Base-by-base conservation (phyloP, 1,140 invertebrate genomes). In the Drosophila kanapiae region DNA sequence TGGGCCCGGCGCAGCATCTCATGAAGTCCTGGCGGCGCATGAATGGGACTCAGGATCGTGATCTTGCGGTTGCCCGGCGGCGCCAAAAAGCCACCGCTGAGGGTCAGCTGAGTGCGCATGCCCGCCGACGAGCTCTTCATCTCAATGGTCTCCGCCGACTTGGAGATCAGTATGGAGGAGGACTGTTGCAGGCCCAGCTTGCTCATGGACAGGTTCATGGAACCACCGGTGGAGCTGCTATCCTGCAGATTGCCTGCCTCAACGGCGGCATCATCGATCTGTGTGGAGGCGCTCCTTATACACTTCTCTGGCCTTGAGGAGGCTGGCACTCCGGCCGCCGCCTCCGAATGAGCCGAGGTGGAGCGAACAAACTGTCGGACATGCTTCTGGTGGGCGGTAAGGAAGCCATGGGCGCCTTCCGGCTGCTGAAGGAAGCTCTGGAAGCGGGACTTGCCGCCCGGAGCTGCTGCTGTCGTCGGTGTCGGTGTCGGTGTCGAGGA, bases 351-450 rank as follows among this genome's bases (percentile, higher is more conserved):
- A 0, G 92, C 92, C 49, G 92, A 93, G 0, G 92, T 93, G 54
- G 92, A 93, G 60, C 92, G 92, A 5, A 93, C 91, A 65, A 93
- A 93, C 53, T 93, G 92, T 0, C 92, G 83, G 13, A 93, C 92
- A 65, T 93, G 92, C 61, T 93, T 93, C 68, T 93, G 92, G 53
- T 93, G 92, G 23, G 92, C 92, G 0, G 91, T 93, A 0, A 93
- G 59, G 31, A 92, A 93, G 1, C 78, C 78, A n/a, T 80, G 72
- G 4, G 62, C 16, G 5, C 71, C 74, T 62, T 93, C 92, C 10
- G 92, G 92, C 53, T 93, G 92, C 49, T 93, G 92, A 1, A 93
- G 58, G 42, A 93, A 93, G 35, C 92, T 93, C 40, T 92, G 90
- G 57, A 93, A 93, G 31, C 92, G 92, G 8, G 91, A 68, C 45